These are phyloP conservation scores for Noturus placidus DNA, from an alignment of 2,113 vertebrate species.

Conservation along the genomic window DNA sequence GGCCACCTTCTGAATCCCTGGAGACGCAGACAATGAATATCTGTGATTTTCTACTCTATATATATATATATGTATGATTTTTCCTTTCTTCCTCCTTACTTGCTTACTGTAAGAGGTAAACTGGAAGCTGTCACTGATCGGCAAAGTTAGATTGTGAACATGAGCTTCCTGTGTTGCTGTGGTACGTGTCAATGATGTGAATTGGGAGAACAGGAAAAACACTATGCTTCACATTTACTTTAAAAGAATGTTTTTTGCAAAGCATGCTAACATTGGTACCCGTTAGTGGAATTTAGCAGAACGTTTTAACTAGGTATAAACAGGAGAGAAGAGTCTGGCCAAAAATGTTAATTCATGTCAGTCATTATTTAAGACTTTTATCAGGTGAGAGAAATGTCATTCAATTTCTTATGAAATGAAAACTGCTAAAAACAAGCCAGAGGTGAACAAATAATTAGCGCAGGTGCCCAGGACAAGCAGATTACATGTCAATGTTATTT, in stretches of 20 bases:
- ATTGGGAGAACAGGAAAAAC: neutral
- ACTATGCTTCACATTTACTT: neutral
- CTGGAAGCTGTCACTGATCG: neutral
- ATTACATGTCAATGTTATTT: neutral
- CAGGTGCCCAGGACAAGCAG: neutral
- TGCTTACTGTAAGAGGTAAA: neutral
- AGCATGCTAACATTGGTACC: neutral
- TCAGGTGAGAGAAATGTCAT: neutral
- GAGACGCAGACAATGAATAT: neutral
- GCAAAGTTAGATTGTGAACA: slow-evolving; percentile 1
- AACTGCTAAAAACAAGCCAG: neutral
- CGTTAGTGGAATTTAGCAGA: neutral
- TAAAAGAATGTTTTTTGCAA: neutral
- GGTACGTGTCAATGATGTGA: neutral
- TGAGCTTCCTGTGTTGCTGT: slow-evolving; percentile 12
- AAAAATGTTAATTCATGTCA: neutral
- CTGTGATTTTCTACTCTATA: neutral
- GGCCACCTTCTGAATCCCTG: neutral
- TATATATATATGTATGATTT: neutral
- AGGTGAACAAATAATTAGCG: neutral
- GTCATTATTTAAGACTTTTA: too few species aligned
- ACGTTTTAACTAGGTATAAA: neutral
- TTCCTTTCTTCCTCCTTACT: neutral
- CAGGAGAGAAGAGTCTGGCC: neutral
- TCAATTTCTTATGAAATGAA: neutral